Evolutionary conservation across 2,113 vertebrate genomes (phyloP), one percentile per base, ranked within the genome.

Genomic region (Desmodus rotundus): DNA sequence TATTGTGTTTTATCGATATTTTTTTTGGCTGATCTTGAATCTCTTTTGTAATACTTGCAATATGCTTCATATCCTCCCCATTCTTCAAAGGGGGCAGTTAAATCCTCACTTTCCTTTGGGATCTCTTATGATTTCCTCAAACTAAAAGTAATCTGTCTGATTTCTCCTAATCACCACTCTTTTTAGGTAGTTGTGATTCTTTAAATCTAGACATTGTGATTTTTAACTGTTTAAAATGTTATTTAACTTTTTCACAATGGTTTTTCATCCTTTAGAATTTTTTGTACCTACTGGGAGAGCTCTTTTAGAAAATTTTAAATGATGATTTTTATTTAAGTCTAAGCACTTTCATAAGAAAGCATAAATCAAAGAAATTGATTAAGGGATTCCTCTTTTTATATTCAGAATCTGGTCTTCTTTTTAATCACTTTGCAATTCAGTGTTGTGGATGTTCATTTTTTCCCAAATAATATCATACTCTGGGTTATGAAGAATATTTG

Each of bases 191-290:
- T 31, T 88, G 31, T 67, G 33, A 12, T 89, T 94, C 58, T 89
- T 85, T 82, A 84, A 87, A 54, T 87, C 11, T 72, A 82, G 63
- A 61, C 11, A 38, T 8, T 4, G 3, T 81, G 45, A 52, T 81
- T 73, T 87, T 87, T 74, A 70, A 31, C 58, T 31, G 31, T 61
- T 28, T 61, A 61, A 61, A 61, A 61, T 61, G 26, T 28, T 61
- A 61, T 61, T 61, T 74, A 72, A 77, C 26, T 74, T 56, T 68
- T 92, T 63, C 76, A 36, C 43, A 89, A 4, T 78, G 36, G 7
- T 84, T 91, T 89, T 31, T 89, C 26, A 43, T 50, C 7, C 47
- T 78, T 96, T 87, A 87, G 41, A 95, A 28, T 68, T 92, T 73
- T 63, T 47, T 76, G 5, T 81, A 45, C 8, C 33, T 52, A 58